Percentiles rank a stretch among this genome's conserved stretches.
These are phyloP conservation scores for Fregetta grallaria DNA, from an alignment of 2,113 vertebrate genomes.

Conservation along the genomic window DNA sequence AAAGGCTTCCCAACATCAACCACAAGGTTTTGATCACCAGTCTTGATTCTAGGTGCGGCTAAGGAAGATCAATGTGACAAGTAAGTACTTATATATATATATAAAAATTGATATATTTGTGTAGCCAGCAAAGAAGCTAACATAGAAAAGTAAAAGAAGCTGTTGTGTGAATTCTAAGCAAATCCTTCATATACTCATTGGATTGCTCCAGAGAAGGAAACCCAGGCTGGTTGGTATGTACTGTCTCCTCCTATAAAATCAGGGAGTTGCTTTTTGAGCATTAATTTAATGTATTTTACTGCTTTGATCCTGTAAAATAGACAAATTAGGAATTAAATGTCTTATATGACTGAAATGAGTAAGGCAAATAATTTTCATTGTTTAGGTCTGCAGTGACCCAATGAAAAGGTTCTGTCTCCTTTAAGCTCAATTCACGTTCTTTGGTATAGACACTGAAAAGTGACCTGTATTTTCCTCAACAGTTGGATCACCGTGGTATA, in stretches of 20 bases:
- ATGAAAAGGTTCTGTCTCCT: background rate
- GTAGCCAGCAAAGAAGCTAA: background rate
- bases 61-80: conserved; percentile 1
- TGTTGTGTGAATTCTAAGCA: background rate
- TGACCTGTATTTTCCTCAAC: background rate
- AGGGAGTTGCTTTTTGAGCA: background rate
- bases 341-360: background rate
- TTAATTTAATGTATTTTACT: background rate
- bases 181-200: background rate
- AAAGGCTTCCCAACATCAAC: conserved; percentile 94
- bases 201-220: background rate
- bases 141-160: background rate
- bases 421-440: background rate
- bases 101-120: background rate
- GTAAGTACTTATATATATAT: background rate
- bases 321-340: background rate
- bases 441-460: background rate
- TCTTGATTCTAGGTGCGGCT: conserved; percentile 95
- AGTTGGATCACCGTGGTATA: background rate
- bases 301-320: background rate
- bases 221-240: background rate
- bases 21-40: conserved; percentile 91
- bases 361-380: background rate
- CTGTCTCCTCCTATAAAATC: background rate
- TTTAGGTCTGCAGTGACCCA: background rate